These are phyloP conservation scores for Paraplagusia blochii DNA, from an alignment of 2,113 vertebrate species.

Conservation along the genomic window DNA sequence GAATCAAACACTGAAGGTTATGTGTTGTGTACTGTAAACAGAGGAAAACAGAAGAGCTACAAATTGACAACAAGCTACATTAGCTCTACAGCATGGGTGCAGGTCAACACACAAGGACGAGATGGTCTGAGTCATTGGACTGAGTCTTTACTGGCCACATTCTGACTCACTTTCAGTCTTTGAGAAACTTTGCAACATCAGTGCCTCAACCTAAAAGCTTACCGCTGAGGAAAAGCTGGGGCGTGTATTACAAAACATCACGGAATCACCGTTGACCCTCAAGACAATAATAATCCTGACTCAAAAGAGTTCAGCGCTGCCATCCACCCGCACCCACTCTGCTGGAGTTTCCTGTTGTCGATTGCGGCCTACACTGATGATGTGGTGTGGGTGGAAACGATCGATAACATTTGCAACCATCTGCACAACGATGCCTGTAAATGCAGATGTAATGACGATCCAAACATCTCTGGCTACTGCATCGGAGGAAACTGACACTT, in stretches of 20 bases:
- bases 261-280: constrained; percentile 8
- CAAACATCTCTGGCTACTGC: constrained; percentile 12
- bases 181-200: constrained; percentile 22
- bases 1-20: too few relatives aligned
- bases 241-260: constrained; percentile 28
- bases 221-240: neutral
- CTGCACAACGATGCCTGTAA: constrained; percentile 12
- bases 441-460: constrained; percentile 55
- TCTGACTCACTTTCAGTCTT: constrained; percentile 51
- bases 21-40: too few relatives aligned
- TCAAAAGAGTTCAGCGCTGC: constrained; percentile 4
- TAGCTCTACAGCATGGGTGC: constrained; percentile 11
- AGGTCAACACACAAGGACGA: constrained; percentile 43
- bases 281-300: constrained; percentile 23
- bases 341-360: neutral
- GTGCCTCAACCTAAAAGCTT: constrained; percentile 44
- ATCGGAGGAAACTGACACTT: constrained; percentile 5
- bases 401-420: constrained; percentile 36
- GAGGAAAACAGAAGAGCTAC: too few relatives aligned
- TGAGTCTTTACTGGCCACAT: constrained; percentile 27
- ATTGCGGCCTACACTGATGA: constrained; percentile 5
- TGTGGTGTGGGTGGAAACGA: constrained; percentile 21
- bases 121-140: constrained; percentile 47
- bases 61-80: too few relatives aligned
- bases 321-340: constrained; percentile 12